phyloP scores from a whole-genome alignment of 2,113 vertebrate species.

The Haliaeetus leucogaster region DNA sequence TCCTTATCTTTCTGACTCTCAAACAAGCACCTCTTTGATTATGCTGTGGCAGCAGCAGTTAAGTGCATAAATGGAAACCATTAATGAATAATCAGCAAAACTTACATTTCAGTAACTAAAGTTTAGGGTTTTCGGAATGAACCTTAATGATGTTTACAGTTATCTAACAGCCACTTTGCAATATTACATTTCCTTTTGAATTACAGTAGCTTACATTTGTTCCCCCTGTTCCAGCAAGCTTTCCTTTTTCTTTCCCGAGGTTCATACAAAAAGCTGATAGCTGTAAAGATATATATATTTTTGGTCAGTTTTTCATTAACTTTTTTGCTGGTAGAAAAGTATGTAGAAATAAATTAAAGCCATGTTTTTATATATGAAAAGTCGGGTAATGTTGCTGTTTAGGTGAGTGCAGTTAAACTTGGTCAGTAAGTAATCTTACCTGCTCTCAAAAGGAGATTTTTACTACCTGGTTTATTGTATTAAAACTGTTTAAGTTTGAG shows the following conservation, averaged over 20 bases:
- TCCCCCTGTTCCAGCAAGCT: slow-evolving; percentile 37
- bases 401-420: slow-evolving; percentile 74
- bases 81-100: slow-evolving; percentile 20
- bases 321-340: slow-evolving; percentile 74
- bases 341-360: slow-evolving; percentile 81
- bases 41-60: not conserved
- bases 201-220: slow-evolving; percentile 14
- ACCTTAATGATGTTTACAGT: slow-evolving; percentile 80
- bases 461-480: slow-evolving; percentile 78
- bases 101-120: slow-evolving; percentile 52
- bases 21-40: not conserved
- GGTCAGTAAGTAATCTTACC: slow-evolving; percentile 68
- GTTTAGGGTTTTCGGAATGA: slow-evolving; percentile 46
- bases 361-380: slow-evolving; percentile 78
- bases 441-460: slow-evolving; percentile 70
- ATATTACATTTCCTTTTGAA: slow-evolving; percentile 64
- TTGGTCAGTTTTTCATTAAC: slow-evolving; percentile 76
- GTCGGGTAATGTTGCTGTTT: slow-evolving; percentile 77
- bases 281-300: slow-evolving; percentile 81
- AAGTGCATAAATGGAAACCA: not conserved
- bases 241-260: slow-evolving; percentile 60
- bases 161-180: slow-evolving; percentile 75
- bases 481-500: slow-evolving; percentile 76
- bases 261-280: slow-evolving; percentile 66
- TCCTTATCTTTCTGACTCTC: not conserved